Percentiles rank a stretch among this genome's conserved stretches.
phyloP scores from a whole-genome alignment of 2,113 vertebrate species.

The Ptilorrhoa leucosticta region DNA sequence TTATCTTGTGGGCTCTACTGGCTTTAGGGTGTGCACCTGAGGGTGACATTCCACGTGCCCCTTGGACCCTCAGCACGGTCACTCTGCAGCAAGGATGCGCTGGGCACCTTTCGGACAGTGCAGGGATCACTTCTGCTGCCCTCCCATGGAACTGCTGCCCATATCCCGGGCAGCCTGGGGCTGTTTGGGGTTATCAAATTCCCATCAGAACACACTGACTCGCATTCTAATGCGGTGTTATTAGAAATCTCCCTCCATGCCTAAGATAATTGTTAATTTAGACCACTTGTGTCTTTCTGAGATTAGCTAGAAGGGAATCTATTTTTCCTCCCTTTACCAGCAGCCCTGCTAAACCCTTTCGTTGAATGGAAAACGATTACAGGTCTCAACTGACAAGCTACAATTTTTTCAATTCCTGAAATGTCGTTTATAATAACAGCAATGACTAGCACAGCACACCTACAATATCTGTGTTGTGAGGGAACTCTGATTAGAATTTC shows the following conservation, averaged over 20 bases:
- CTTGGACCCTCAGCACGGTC: not conserved
- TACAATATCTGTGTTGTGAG: not conserved
- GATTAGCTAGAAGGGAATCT: not conserved
- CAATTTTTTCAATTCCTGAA: conserved; percentile 36
- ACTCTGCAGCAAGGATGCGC: not conserved
- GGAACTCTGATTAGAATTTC: conserved; percentile 41
- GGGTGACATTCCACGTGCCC: too few species aligned
- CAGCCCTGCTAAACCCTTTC: conserved; percentile 19
- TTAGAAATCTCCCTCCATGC: conserved; percentile 9
- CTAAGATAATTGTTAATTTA: conserved; percentile 35
- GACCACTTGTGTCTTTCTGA: not conserved
- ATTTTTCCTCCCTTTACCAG: not conserved
- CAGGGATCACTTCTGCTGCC: not conserved
- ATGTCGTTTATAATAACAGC: conserved; percentile 38
- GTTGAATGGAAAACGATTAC: conserved; percentile 46
- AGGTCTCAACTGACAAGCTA: conserved; percentile 32
- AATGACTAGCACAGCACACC: conserved; percentile 1
- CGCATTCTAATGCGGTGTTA: not conserved
- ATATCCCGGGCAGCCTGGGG: not conserved
- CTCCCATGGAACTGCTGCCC: not conserved
- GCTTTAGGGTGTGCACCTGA: not conserved
- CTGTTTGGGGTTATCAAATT: not conserved
- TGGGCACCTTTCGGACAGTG: fast-evolving
- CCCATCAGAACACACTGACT: not conserved
- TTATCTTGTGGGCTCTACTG: not conserved